phyloP scores from a whole-genome alignment of 2,888 invertebrate species.

The Diaprepes abbreviatus region DNA sequence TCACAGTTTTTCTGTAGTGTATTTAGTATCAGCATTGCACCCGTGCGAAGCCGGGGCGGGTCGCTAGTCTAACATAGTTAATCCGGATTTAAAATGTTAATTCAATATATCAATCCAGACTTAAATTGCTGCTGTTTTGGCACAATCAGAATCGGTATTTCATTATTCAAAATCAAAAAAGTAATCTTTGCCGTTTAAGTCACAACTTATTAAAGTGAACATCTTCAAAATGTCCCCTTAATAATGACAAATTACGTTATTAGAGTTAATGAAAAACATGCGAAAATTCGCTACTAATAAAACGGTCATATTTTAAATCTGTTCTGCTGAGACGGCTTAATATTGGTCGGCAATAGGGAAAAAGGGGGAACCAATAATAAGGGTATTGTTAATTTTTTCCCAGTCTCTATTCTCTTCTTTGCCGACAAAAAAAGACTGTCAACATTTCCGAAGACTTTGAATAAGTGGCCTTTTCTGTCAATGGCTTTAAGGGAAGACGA shows the following conservation, averaged over 20 bases:
- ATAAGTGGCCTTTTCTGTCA: slow-evolving; percentile 51
- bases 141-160: too few species aligned
- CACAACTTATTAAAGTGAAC: too few species aligned
- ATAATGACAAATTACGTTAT: slow-evolving; percentile 3
- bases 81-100: too few species aligned
- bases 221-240: not conserved
- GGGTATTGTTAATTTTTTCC: slow-evolving; percentile 52
- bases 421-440: slow-evolving; percentile 51
- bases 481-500: slow-evolving; percentile 45
- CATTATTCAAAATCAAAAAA: too few species aligned
- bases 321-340: slow-evolving; percentile 55
- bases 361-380: slow-evolving; percentile 51
- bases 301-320: slow-evolving; percentile 57
- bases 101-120: too few species aligned
- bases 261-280: slow-evolving; percentile 16
- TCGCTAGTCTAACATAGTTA: too few species aligned
- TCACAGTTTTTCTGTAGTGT: too few species aligned
- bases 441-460: slow-evolving; percentile 52
- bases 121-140: too few species aligned
- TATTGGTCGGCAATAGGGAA: slow-evolving; percentile 50
- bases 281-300: slow-evolving; percentile 52
- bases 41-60: too few species aligned
- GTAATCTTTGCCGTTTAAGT: too few species aligned
- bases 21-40: too few species aligned
- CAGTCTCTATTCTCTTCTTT: slow-evolving; percentile 38